Evolutionary conservation across 2,888 invertebrate species (phyloP).

Genomic region (Gastracanthus pulcherrimus): DNA sequence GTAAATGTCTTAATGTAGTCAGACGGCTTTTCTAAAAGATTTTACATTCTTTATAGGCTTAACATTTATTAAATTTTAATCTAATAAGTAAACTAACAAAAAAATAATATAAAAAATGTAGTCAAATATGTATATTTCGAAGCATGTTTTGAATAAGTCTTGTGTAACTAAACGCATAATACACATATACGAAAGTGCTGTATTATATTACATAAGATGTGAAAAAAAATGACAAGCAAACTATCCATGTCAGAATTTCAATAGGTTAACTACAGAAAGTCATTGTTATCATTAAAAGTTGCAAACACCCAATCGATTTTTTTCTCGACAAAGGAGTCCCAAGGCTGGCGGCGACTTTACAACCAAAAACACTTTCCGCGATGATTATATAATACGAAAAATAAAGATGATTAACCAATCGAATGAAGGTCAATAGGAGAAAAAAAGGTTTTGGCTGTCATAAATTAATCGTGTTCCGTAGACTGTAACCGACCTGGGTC

Average conservation of each 20-base stretch:
- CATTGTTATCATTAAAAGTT: constrained; percentile 15
- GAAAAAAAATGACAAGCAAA: neutral
- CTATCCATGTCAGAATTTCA: neutral
- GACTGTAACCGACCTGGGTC: constrained; percentile 8
- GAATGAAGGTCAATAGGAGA: constrained; percentile 10
- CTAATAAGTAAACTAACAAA: no score
- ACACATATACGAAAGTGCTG: neutral
- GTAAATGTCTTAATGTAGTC: neutral
- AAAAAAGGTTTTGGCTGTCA: neutral
- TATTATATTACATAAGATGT: neutral
- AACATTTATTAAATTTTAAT: no score
- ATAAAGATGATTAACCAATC: constrained; percentile 9
- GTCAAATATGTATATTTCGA: no score
- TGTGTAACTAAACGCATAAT: no score
- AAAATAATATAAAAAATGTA: no score
- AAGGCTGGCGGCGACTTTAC: neutral
- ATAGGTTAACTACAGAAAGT: constrained; percentile 24
- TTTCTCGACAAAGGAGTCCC: constrained; percentile 12
- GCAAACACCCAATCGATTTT: constrained; percentile 1
- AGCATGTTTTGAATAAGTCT: no score
- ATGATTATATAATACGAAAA: neutral
- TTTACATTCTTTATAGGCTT: no score
- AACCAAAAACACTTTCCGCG: neutral
- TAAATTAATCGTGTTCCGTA: constrained; percentile 35
- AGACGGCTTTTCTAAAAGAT: neutral